Base-by-base conservation (phyloP, 2,888 invertebrate species). In the Drosophila mettleri region DNA sequence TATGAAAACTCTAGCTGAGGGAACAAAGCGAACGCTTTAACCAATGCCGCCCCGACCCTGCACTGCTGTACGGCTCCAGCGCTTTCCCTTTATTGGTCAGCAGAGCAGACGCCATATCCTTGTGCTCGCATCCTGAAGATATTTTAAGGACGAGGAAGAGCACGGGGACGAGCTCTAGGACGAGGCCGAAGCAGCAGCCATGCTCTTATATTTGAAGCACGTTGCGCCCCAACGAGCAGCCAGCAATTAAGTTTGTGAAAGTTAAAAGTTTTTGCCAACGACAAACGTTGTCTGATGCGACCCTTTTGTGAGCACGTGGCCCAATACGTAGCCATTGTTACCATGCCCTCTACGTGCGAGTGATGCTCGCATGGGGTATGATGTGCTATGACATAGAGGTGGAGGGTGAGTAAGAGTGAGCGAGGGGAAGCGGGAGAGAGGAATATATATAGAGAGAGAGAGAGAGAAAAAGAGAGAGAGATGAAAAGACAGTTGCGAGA, bases 241-340 rank as follows among this genome's bases (percentile, higher is more conserved):
- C 63, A 81, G 76, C 88, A 85, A 85, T 88, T 85, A 88, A 78
- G 88, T 88, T 85, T 78, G 87, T 48, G 64, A 77, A 88, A 84
- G 84, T 85, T 83, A 73, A 80, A 88, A 86, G 68, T 84, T 87
- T 87, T 79, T 72, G 65, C 62, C 78, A 84, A 82, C 70, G 83
- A 88, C 83, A 86, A 45, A 88, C 86, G 86, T 85, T 83, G 82
- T 82, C 79, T 81, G 73, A 22, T 59, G 62, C 65, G 71, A 74
- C 62, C 88, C 83, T 77, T 76, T 87, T 83, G 87, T 82, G 82
- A 76, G 69, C 83, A 82, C 80, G 83, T 82, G 70, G 68, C 74
- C 78, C 58, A 66, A 74, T 71, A 51, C 60, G 57, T 61, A 61
- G 58, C 48, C 55, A 48, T 58, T 60, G 64, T 65, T 31, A 2